Base-by-base conservation (phyloP, 2,888 invertebrate species). In the Cremastinae sp. region DNA sequence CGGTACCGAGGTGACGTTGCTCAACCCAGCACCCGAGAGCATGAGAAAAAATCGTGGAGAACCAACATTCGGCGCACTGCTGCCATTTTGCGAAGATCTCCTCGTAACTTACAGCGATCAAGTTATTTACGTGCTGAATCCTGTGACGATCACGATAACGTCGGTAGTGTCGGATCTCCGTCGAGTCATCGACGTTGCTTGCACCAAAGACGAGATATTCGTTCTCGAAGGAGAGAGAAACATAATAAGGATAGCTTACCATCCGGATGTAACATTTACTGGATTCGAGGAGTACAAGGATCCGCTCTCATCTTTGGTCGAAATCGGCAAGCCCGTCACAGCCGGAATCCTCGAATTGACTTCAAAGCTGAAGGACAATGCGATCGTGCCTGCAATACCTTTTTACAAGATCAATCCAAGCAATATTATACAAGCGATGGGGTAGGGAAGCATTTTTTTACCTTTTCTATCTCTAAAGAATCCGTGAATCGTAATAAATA, bases 141-240 rank as follows among this genome's bases (percentile, higher is more conserved):
- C 96, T 18, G 90, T 92, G 45, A 92, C 85, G 5, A 86, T 88
- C 65, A 83, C 84, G 8, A 87, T 89, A 79, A 86, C 86, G 10
- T 86, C 89, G 9, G 81, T 87, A 7, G 79, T 89, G 20, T 85
- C 85, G 18, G 86, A 89, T 75, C 80, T 89, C 10, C 80, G 89
- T 45, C 85, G 82, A 9, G 83, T 90, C 18, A 88, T 86, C 12
- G 87, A 90, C 34, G 92, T 94, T 61, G 92, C 93, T 0, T 93
- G 93, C 80, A 91, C 92, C 82, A 93, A 92, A 86, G 93, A 94
- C 80, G 96, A 96, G 91, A 94, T 97, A 81, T 97, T 97, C 90
- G 91, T 97, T 58, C 90, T 97, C 83, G 95, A 96, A 87, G 96
- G 96, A 0, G 92, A 93, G 54, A 92, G 96, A 78, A 95, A 95